Evolutionary conservation across 2,888 invertebrate species (phyloP).

Genomic region (Dryobota labecula): DNA sequence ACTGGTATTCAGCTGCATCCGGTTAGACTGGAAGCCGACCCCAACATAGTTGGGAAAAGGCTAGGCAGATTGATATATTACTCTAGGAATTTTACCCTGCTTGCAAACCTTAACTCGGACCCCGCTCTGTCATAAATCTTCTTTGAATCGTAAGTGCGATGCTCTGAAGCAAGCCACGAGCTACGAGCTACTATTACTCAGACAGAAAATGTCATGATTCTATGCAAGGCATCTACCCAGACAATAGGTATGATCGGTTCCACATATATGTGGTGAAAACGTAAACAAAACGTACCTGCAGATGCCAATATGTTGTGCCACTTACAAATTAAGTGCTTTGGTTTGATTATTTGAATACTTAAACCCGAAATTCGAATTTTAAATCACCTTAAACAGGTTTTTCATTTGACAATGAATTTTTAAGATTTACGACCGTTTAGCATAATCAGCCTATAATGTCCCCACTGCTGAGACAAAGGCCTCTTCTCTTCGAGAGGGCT

Average conservation of each 20-base stretch:
- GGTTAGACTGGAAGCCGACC: too few relatives aligned
- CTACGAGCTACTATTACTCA: conserved; percentile 27
- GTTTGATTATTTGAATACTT: not conserved
- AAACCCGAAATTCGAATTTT: not conserved
- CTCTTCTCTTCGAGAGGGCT: too few relatives aligned
- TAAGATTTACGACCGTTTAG: too few relatives aligned
- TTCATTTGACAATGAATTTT: not conserved
- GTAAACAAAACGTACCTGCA: not conserved
- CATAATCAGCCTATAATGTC: too few relatives aligned
- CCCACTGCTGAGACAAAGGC: too few relatives aligned
- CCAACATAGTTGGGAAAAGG: too few relatives aligned
- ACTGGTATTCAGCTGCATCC: too few relatives aligned
- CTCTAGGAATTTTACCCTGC: not conserved
- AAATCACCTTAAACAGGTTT: too few relatives aligned
- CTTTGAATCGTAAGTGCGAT: conserved; percentile 15
- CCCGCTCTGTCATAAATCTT: conserved; percentile 7
- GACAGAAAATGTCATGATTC: conserved; percentile 4
- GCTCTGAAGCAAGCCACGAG: conserved; percentile 12
- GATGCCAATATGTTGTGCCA: not conserved
- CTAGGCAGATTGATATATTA: too few relatives aligned
- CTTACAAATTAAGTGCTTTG: not conserved
- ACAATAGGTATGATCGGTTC: not conserved
- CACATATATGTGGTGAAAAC: too few relatives aligned
- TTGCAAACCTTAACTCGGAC: not conserved
- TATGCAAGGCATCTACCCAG: not conserved